phyloP scores from a whole-genome alignment of 2,113 vertebrate genomes.

The Oplegnathus fasciatus region DNA sequence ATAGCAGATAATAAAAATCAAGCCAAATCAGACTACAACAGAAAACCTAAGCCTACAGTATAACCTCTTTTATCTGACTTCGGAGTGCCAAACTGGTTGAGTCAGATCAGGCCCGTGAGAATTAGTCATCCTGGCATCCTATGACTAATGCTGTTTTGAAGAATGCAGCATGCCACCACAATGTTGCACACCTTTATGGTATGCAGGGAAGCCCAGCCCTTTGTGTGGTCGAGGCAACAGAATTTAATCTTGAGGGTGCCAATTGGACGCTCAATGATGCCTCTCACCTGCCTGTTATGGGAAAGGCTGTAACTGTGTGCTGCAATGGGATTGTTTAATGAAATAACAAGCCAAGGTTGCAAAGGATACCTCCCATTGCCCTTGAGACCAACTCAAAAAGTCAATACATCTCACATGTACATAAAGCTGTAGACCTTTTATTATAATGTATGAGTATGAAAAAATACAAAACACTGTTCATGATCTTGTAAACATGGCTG shows the following conservation, averaged over 20 bases:
- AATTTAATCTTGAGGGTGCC: slow-evolving; percentile 26
- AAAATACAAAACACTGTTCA: not conserved
- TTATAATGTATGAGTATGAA: not conserved
- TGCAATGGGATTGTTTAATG: not conserved
- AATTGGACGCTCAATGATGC: not conserved
- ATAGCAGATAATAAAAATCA: not conserved
- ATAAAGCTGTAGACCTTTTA: not conserved
- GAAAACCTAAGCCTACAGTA: too few relatives aligned
- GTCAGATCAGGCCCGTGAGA: slow-evolving; percentile 38
- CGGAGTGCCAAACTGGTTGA: slow-evolving; percentile 20
- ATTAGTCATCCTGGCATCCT: slow-evolving; percentile 54
- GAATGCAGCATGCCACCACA: slow-evolving; percentile 31
- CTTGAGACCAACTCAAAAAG: not conserved
- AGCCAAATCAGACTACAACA: not conserved
- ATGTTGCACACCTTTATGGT: slow-evolving; percentile 41
- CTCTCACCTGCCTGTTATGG: slow-evolving; percentile 4
- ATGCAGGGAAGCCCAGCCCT: slow-evolving; percentile 1
- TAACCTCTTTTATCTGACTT: too few relatives aligned
- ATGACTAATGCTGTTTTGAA: slow-evolving; percentile 61
- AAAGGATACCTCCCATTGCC: not conserved
- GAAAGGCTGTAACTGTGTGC: not conserved
- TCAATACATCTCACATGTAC: not conserved
- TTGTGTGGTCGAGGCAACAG: slow-evolving; percentile 1
- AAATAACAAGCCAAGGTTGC: slow-evolving; percentile 7
- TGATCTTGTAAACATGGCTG: not conserved